These are phyloP conservation scores for Aricia artaxerxes DNA, from an alignment of 2,888 invertebrate genomes.

Conservation along the genomic window DNA sequence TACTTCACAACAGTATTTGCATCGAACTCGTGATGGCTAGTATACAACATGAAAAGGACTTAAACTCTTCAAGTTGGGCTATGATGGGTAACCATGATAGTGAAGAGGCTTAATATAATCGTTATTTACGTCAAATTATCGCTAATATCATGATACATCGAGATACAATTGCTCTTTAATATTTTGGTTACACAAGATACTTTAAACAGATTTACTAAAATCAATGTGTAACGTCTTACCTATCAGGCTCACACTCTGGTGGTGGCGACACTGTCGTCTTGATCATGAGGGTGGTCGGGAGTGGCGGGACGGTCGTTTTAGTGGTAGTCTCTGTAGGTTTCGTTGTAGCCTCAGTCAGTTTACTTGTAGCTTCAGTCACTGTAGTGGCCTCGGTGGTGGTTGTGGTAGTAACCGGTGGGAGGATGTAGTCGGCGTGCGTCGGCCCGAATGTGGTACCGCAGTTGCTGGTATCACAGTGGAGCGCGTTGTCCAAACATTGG, in stretches of 20 bases:
- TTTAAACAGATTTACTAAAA: too few relatives aligned
- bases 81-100: too few relatives aligned
- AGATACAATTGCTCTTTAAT: too few relatives aligned
- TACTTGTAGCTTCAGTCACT: conserved; percentile 22
- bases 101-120: too few relatives aligned
- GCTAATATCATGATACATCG: too few relatives aligned
- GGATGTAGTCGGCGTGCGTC: conserved; percentile 50
- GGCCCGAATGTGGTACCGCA: conserved; percentile 57
- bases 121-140: too few relatives aligned
- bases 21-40: too few relatives aligned
- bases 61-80: too few relatives aligned
- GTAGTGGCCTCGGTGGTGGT: conserved; percentile 29
- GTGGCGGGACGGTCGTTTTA: conserved; percentile 33
- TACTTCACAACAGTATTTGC: too few relatives aligned
- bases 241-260: conserved; percentile 60
- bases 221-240: conserved; percentile 47
- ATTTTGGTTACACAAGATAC: too few relatives aligned
- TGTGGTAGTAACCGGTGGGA: conserved; percentile 35
- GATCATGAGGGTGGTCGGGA: conserved; percentile 43
- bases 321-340: conserved; percentile 33
- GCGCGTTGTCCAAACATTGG: conserved; percentile 89
- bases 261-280: conserved; percentile 63
- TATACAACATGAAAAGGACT: too few relatives aligned
- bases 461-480: conserved; percentile 82
- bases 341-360: conserved; percentile 9